Evolutionary conservation across 2,113 vertebrate species (phyloP).

Genomic region (Neogale vison): DNA sequence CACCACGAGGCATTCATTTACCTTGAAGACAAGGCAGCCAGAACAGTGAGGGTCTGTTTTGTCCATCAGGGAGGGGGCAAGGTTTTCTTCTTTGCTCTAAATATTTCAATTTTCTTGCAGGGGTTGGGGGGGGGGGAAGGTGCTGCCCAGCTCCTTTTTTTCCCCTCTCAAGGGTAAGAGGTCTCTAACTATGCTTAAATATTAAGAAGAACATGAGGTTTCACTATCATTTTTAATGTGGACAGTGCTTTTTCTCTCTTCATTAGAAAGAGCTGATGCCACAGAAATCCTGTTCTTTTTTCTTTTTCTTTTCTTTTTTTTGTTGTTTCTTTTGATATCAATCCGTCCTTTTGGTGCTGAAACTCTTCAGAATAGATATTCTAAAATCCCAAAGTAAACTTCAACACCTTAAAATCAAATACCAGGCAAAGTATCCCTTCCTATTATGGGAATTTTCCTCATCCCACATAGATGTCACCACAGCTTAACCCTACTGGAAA

Average conservation of each 20-base stretch:
- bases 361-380: neutral
- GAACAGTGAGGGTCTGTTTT: neutral
- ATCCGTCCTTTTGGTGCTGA: neutral
- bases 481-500: neutral
- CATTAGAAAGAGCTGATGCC: neutral
- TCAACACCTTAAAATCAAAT: neutral
- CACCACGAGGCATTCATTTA: neutral
- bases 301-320: neutral
- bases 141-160: neutral
- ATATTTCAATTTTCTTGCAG: neutral
- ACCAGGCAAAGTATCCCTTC: neutral
- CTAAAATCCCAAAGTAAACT: neutral
- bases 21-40: neutral
- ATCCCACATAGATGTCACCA: neutral
- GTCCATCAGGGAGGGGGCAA: neutral
- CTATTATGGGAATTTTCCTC: neutral
- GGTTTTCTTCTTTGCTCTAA: neutral
- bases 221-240: neutral
- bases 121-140: accelerated
- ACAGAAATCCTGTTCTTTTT: neutral
- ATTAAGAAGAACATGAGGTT: neutral
- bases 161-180: neutral
- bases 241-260: neutral
- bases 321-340: neutral
- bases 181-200: neutral